These are phyloP conservation scores for Tenebrosternarchus preto DNA, from an alignment of 2,113 vertebrate genomes.

Conservation along the genomic window DNA sequence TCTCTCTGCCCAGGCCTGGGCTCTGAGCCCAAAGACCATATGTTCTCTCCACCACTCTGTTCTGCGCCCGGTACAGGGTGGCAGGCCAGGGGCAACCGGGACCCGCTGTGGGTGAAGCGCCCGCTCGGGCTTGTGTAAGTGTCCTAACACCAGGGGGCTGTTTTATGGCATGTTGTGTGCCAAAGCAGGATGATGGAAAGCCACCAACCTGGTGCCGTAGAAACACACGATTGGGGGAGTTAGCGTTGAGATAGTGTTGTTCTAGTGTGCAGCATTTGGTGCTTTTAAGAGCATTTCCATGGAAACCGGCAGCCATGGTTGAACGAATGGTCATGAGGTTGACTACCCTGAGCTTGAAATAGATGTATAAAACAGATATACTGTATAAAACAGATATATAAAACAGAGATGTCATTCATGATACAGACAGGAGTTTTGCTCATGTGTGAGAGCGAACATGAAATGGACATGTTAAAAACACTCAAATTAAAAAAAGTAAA, in stretches of 20 bases:
- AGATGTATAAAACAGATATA: too few relatives aligned
- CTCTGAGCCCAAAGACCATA: conserved; percentile 56
- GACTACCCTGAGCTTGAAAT: neutral
- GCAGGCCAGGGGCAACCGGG: conserved; percentile 26
- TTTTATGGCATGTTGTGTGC: neutral
- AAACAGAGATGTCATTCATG: too few relatives aligned
- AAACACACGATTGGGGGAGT: neutral
- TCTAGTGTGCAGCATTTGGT: neutral
- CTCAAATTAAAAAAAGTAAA: neutral
- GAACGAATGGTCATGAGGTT: neutral
- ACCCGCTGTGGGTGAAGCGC: neutral
- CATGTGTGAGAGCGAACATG: too few relatives aligned
- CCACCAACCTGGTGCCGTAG: neutral
- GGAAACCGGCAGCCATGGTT: conserved; percentile 3
- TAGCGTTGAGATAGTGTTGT: neutral
- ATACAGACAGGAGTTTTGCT: too few relatives aligned
- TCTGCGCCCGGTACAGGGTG: conserved; percentile 10
- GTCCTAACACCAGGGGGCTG: neutral
- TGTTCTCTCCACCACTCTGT: conserved; percentile 44
- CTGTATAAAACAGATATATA: too few relatives aligned
- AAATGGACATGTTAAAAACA: too few relatives aligned
- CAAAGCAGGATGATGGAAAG: neutral
- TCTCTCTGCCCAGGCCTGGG: conserved; percentile 57
- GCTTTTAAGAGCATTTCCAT: neutral
- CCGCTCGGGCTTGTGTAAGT: neutral